phyloP scores from a whole-genome alignment of 30 jellyfish, hydroid and myxozoan species.

The Aurelia aurita region DNA sequence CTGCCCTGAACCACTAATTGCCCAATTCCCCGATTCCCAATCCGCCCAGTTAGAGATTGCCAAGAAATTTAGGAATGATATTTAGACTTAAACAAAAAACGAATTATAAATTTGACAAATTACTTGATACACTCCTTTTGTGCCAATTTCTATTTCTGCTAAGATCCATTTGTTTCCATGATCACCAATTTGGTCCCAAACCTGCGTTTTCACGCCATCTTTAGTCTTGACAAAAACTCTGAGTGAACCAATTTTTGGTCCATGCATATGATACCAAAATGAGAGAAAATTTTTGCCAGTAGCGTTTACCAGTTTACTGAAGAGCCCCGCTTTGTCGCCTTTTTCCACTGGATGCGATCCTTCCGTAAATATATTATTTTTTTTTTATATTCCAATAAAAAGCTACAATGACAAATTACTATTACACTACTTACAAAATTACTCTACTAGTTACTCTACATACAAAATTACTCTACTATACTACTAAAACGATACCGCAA shows the following conservation, averaged over 20 bases:
- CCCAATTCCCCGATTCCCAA: too few species aligned
- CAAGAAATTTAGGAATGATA: too few species aligned
- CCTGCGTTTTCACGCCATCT: not conserved
- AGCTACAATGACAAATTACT: too few species aligned
- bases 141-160: constrained; percentile 5
- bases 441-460: too few species aligned
- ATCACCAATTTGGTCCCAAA: constrained; percentile 54
- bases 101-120: not conserved
- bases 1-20: too few species aligned
- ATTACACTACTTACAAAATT: too few species aligned
- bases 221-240: not conserved
- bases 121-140: not conserved
- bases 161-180: constrained; percentile 42
- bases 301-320: constrained; percentile 7
- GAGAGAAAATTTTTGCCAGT: constrained; percentile 12
- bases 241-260: constrained; percentile 39
- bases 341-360: constrained; percentile 72
- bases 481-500: too few species aligned
- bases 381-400: too few species aligned
- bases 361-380: constrained; percentile 58
- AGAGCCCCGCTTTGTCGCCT: constrained; percentile 53
- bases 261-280: constrained; percentile 63
- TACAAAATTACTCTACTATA: too few species aligned
- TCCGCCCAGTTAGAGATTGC: too few species aligned
- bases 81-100: too few species aligned